A percentile compares a stretch with the other conserved stretches of the same genome.
phyloP scores from a whole-genome alignment of 2,888 invertebrate genomes.

The Ceriagrion tenellum region DNA sequence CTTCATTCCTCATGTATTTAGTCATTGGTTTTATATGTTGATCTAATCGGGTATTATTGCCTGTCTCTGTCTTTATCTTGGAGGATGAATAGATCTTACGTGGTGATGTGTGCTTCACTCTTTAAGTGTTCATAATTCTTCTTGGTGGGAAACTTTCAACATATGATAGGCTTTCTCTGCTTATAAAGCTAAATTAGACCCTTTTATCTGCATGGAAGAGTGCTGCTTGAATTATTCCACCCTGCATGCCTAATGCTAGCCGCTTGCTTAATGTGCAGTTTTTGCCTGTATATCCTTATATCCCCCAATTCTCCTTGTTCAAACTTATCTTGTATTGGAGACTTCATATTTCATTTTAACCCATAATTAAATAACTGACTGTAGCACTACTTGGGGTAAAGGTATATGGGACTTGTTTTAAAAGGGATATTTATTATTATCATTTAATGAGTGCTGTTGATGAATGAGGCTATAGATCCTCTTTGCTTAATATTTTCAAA shows the following conservation, averaged over 20 bases:
- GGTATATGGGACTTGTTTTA: neutral
- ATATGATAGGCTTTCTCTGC: neutral
- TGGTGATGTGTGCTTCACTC: slow-evolving; percentile 12
- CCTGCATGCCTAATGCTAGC: slow-evolving; percentile 37
- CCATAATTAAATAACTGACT: neutral
- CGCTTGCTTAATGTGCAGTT: slow-evolving; percentile 50
- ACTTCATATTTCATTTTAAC: neutral
- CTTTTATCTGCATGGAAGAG: slow-evolving; percentile 38
- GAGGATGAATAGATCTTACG: neutral
- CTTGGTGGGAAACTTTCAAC: slow-evolving; percentile 2
- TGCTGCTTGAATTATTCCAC: slow-evolving; percentile 20
- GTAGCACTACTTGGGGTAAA: neutral
- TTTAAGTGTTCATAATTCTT: slow-evolving; percentile 29
- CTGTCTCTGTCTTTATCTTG: neutral
- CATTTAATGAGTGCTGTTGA: too few species aligned
- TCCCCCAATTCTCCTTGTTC: neutral
- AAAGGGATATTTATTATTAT: too few species aligned
- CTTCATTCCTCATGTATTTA: slow-evolving; percentile 4
- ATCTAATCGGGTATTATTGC: neutral
- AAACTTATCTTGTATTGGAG: neutral
- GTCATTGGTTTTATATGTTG: neutral
- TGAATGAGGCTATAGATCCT: neutral
- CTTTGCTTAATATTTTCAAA: neutral
- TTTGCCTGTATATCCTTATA: slow-evolving; percentile 27
- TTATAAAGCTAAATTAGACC: slow-evolving; percentile 30